Conservation (phyloP, 2,113 vertebrate species). For the Cryptomyrus ogoouensis region DNA sequence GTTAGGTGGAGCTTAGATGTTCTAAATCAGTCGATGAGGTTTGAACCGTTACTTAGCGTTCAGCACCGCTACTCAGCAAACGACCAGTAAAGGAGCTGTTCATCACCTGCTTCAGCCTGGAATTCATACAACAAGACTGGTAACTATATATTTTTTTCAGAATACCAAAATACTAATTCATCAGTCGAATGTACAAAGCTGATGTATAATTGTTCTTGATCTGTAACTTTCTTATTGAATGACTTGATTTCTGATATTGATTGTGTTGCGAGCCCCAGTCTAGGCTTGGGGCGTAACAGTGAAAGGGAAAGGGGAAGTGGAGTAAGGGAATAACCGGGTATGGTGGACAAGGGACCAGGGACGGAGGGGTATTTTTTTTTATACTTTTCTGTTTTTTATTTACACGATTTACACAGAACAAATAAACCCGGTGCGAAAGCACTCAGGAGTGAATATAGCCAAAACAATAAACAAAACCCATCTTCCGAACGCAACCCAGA, state of each 20-base stretch:
- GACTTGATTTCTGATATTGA: not conserved
- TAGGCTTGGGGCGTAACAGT: too few relatives aligned
- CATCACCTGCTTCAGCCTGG: not conserved
- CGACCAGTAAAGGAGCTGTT: not conserved
- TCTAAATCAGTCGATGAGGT: not conserved
- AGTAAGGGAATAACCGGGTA: too few relatives aligned
- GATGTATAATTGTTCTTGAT: not conserved
- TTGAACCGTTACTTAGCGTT: not conserved
- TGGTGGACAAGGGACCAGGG: too few relatives aligned
- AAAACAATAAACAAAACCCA: too few relatives aligned
- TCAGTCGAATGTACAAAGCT: not conserved
- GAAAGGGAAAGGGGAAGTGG: too few relatives aligned
- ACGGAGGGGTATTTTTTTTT: too few relatives aligned
- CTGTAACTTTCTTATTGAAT: not conserved
- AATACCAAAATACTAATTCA: not conserved
- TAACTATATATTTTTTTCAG: not conserved
- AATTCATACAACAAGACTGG: not conserved
- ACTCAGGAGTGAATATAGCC: too few relatives aligned
- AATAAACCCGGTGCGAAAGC: too few relatives aligned
- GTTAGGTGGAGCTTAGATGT: not conserved
- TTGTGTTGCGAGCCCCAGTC: too few relatives aligned
- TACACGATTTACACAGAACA: too few relatives aligned
- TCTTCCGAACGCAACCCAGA: too few relatives aligned
- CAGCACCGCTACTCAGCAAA: not conserved
- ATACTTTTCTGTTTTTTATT: too few relatives aligned